A percentile compares a stretch with the other conserved stretches of the same genome.
phyloP scores from a whole-genome alignment of 2,113 vertebrate genomes.

The Microcebus lehilahytsara region DNA sequence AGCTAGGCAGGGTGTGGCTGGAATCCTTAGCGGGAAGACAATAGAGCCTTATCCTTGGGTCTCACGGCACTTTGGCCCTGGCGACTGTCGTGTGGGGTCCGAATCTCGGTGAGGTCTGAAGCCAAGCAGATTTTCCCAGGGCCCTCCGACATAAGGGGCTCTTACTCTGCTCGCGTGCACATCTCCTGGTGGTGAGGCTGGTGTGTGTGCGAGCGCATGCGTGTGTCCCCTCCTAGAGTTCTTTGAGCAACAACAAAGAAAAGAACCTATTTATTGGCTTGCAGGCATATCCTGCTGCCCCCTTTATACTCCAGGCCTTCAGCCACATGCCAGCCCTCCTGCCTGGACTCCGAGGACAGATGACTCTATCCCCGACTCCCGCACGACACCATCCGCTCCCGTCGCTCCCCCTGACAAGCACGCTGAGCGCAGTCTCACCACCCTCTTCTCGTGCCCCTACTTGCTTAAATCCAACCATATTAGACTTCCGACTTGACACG shows the following conservation, averaged over 20 bases:
- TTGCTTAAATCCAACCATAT: neutral
- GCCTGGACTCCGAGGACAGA: neutral
- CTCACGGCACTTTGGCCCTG: neutral
- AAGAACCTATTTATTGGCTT: neutral
- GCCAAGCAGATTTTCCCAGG: neutral
- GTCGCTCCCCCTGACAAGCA: too few relatives aligned
- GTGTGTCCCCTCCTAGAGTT: neutral
- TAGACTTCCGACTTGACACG: neutral
- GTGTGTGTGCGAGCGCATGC: too few relatives aligned
- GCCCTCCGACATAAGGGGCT: neutral
- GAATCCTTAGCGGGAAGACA: neutral
- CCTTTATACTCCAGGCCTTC: neutral
- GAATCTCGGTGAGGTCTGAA: neutral
- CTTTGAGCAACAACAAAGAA: neutral
- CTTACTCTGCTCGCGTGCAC: neutral
- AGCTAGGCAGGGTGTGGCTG: neutral
- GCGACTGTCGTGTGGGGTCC: neutral
- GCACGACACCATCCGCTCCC: neutral
- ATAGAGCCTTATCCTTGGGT: neutral
- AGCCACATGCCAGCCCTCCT: neutral
- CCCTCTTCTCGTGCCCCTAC: neutral
- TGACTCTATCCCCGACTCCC: neutral
- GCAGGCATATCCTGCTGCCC: neutral
- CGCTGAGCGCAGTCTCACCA: rapidly evolving
- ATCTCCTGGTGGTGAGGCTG: neutral